Evolutionary conservation across 2,113 vertebrate genomes (phyloP), one percentile per base, ranked within the genome.

Genomic region (Pterocles orientalis): DNA sequence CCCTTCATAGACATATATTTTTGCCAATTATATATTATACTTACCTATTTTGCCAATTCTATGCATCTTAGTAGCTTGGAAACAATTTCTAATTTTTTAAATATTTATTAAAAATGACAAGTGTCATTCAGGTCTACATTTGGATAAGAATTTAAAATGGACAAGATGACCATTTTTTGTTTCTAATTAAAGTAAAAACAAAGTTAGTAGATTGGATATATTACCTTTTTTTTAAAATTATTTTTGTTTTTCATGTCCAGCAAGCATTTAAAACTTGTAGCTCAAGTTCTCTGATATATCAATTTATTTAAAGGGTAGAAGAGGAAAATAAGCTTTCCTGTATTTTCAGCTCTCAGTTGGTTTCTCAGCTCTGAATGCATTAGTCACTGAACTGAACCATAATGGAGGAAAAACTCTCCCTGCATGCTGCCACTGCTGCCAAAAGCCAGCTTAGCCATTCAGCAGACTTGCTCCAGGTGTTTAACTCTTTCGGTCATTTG

Each of bases 321-420:
- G 3, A 68, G 73, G 61, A 89, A 89, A 97, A 84, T 54, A 47
- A 92, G 81, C 72, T 75, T 89, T 84, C 56, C 65, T 72, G 29
- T 7, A 6, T 91, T 94, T 89, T 86, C 47, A 62, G 3, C 43
- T 88, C 91, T 92, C 71, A 43, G 21, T 36, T 70, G 86, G 88
- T 86, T 94, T 95, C 76, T 89, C 77, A 89, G 83, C 81, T 89
- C 84, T 86, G 93, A 94, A 79, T 92, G 89, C 88, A 75, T 92
- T 79, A 89, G 76, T 34, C 80, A 78, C 61, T 91, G 88, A 88
- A 34, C 36, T 64, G 61, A 94, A 92, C 81, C 57, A 26, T 71
- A 92, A 89, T 36, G 61, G 83, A 91, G 57, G 48, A 58, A 89
- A 91, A 82, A 75, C 47, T 78, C 47, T 78, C 73, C 41, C 90